phyloP scores from a whole-genome alignment of 1,140 invertebrate genomes.

The Drosophila leontia region DNA sequence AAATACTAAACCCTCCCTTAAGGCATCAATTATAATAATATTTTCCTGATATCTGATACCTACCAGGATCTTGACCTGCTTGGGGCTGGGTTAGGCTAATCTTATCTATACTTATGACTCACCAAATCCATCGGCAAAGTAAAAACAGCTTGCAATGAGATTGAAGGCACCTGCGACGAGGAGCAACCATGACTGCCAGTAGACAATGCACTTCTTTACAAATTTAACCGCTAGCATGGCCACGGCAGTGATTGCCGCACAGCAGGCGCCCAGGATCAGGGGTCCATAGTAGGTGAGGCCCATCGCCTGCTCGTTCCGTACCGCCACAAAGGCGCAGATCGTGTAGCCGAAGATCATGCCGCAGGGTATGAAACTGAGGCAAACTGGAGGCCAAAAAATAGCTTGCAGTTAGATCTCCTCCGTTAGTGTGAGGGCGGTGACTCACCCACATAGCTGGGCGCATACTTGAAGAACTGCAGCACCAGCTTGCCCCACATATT shows the following conservation, averaged over 20 bases:
- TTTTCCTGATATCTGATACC: background rate
- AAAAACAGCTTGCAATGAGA: conserved; percentile 77
- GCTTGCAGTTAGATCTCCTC: background rate
- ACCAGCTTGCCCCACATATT: conserved; percentile 70
- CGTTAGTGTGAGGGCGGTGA: conserved; percentile 16
- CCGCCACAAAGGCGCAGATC: conserved; percentile 71
- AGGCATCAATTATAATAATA: background rate
- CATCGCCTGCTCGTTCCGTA: conserved; percentile 41
- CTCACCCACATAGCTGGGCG: conserved; percentile 78
- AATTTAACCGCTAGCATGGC: conserved; percentile 64
- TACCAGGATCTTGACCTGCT: background rate
- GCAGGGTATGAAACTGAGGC: conserved; percentile 72
- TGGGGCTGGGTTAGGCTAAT: background rate
- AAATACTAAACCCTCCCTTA: too few relatives aligned
- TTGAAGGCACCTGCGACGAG: conserved; percentile 57
- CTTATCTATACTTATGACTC: conserved; percentile 31
- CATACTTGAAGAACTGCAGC: conserved; percentile 73
- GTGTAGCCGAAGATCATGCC: conserved; percentile 81
- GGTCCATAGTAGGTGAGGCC: conserved; percentile 70
- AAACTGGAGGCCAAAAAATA: conserved; percentile 43
- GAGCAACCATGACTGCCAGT: conserved; percentile 72
- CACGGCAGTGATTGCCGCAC: conserved; percentile 51
- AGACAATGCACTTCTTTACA: conserved; percentile 67
- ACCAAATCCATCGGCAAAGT: conserved; percentile 77
- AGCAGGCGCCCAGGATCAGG: conserved; percentile 70